Evolutionary conservation across 2,888 invertebrate species (phyloP).

Genomic region (Drosophila borborema): DNA sequence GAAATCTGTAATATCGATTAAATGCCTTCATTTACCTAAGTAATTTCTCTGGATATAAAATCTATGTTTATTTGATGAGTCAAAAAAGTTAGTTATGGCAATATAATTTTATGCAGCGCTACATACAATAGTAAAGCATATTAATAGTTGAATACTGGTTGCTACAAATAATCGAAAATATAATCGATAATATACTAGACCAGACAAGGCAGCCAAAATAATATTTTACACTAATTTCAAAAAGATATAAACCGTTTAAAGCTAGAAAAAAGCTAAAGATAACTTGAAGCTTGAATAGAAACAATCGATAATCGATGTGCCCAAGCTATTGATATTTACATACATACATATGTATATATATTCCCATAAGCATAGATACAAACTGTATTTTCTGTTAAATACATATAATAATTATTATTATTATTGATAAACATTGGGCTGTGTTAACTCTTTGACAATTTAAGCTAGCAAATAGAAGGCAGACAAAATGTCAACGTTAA

Average conservation of each 20-base stretch:
- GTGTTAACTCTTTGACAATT: slow-evolving; percentile 38
- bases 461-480: slow-evolving; percentile 19
- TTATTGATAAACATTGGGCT: slow-evolving; percentile 3
- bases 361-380: neutral
- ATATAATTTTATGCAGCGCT: too few relatives aligned
- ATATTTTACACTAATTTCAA: too few relatives aligned
- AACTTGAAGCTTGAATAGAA: neutral
- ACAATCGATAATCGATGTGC: neutral
- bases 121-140: too few relatives aligned
- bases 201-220: too few relatives aligned
- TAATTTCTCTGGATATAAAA: neutral
- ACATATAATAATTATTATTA: neutral
- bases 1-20: too few relatives aligned
- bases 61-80: neutral
- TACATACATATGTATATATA: neutral
- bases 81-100: too few relatives aligned
- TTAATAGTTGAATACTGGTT: neutral
- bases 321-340: too few relatives aligned
- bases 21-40: too few relatives aligned
- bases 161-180: neutral
- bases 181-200: neutral
- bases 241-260: neutral
- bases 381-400: neutral
- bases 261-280: neutral
- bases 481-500: slow-evolving; percentile 45